phyloP scores from a whole-genome alignment of 2,797 vertebrate species.

The Babyrousa celebensis region DNA sequence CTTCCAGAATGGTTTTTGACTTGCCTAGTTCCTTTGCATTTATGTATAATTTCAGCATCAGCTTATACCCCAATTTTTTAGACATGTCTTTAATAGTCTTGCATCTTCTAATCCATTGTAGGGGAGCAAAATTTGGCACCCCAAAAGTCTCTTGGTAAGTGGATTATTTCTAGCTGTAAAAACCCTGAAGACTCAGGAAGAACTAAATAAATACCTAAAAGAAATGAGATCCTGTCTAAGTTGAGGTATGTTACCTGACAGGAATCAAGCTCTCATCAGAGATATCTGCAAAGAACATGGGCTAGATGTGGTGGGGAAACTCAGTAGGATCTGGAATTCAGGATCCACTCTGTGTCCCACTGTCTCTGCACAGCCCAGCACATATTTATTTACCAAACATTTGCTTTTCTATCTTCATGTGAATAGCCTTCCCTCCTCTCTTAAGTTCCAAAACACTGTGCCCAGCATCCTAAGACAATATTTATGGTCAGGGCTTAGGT shows the following conservation, averaged over 20 bases:
- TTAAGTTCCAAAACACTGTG: not conserved
- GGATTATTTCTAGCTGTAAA: not conserved
- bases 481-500: not conserved
- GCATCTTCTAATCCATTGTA: not conserved
- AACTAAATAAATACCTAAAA: not conserved
- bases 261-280: not conserved
- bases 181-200: not conserved
- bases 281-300: not conserved
- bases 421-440: not conserved
- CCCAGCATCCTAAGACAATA: not conserved
- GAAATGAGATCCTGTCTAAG: not conserved
- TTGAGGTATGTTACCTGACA: not conserved
- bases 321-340: no score
- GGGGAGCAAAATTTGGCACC: not conserved
- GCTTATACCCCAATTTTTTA: not conserved
- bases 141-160: not conserved
- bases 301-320: no score
- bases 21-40: not conserved
- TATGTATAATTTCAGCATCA: not conserved
- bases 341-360: no score
- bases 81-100: not conserved
- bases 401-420: not conserved
- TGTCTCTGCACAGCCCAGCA: no score
- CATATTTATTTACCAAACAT: not conserved
- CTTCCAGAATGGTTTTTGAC: slow-evolving; percentile 14